These are phyloP conservation scores for Acrobasis repandana DNA, from an alignment of 2,888 invertebrate genomes.

Conservation along the genomic window DNA sequence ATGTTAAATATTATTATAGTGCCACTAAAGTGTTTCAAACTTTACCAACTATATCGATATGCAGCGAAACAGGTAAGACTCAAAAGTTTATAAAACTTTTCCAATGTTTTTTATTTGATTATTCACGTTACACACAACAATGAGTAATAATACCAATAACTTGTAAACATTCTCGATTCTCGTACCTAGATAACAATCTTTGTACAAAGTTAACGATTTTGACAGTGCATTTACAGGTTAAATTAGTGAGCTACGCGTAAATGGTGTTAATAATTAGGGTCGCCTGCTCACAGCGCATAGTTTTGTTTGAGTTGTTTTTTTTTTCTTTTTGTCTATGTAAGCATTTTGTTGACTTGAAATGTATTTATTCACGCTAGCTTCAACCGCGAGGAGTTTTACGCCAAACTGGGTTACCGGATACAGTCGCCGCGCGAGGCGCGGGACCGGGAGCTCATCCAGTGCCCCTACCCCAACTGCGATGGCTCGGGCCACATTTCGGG, in stretches of 20 bases:
- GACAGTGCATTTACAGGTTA: constrained; percentile 23
- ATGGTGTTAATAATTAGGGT: constrained; percentile 19
- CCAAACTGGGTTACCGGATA: constrained; percentile 77
- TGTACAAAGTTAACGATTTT: constrained; percentile 35
- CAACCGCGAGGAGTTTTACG: constrained; percentile 69
- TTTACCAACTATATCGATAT: constrained; percentile 58
- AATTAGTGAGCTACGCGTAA: constrained; percentile 1
- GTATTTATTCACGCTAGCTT: constrained; percentile 63
- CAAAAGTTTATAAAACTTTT: constrained; percentile 49
- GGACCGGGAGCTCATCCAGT: constrained; percentile 86
- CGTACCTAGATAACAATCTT: constrained; percentile 48
- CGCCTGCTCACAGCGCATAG: background rate
- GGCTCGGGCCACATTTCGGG: constrained; percentile 94
- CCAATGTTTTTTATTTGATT: constrained; percentile 48
- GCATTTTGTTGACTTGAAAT: constrained; percentile 28
- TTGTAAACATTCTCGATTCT: constrained; percentile 61
- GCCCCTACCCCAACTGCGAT: constrained; percentile 91
- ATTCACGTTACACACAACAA: constrained; percentile 48
- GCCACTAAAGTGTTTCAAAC: constrained; percentile 47
- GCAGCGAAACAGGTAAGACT: constrained; percentile 73
- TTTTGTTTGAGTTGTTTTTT: constrained; percentile 29
- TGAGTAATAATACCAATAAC: constrained; percentile 54
- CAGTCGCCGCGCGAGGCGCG: constrained; percentile 81
- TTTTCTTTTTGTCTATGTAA: constrained; percentile 36
- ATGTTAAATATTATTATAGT: constrained; percentile 51